Evolutionary conservation across 1,140 invertebrate genomes (phyloP).

Genomic region (Holotrichia oblita): DNA sequence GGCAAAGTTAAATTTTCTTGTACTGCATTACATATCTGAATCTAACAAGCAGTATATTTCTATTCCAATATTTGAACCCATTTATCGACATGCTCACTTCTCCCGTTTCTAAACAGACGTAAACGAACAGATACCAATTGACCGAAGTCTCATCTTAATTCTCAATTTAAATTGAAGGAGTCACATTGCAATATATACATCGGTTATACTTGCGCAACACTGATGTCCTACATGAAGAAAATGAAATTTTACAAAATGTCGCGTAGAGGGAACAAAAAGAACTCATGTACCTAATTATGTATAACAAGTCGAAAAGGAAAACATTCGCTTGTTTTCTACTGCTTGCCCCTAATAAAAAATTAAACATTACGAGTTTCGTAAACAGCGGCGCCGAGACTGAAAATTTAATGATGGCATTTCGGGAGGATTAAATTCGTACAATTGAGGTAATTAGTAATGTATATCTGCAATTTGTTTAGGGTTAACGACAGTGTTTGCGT

Average conservation of each 20-base stretch:
- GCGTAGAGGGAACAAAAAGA: background rate
- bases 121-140: too few relatives aligned
- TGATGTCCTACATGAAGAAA: background rate
- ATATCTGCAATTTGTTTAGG: slow-evolving; percentile 43
- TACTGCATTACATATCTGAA: too few relatives aligned
- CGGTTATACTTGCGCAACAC: too few relatives aligned
- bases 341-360: slow-evolving; percentile 23
- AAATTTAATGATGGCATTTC: slow-evolving; percentile 40
- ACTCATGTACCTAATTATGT: slow-evolving; percentile 2
- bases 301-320: slow-evolving; percentile 2
- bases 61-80: too few relatives aligned
- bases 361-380: slow-evolving; percentile 38
- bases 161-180: too few relatives aligned
- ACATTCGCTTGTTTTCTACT: background rate
- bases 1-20: too few relatives aligned
- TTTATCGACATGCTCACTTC: too few relatives aligned
- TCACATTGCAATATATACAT: too few relatives aligned
- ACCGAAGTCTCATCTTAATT: too few relatives aligned
- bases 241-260: background rate
- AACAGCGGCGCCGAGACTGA: slow-evolving; percentile 26
- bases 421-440: slow-evolving; percentile 43
- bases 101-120: too few relatives aligned
- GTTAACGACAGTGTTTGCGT: slow-evolving; percentile 40
- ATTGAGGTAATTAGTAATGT: slow-evolving; percentile 41
- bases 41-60: too few relatives aligned